phyloP scores from a whole-genome alignment of 2,888 invertebrate genomes.

The Oxycera nigricornis region DNA sequence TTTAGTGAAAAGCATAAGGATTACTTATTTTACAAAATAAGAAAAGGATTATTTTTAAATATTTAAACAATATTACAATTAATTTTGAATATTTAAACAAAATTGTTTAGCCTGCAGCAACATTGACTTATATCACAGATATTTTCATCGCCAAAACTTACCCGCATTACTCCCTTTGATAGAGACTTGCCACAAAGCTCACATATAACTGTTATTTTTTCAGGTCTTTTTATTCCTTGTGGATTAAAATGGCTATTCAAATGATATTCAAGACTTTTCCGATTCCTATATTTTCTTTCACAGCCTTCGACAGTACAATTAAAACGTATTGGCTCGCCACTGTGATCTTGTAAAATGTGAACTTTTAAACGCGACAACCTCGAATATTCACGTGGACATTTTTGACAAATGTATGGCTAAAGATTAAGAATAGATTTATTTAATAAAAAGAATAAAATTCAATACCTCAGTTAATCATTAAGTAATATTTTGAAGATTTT shows the following conservation, averaged over 20 bases:
- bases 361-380: neutral
- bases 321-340: neutral
- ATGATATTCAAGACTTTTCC: neutral
- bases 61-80: too few species aligned
- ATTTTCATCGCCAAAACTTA: too few species aligned
- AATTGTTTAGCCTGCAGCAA: too few species aligned
- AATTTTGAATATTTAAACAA: too few species aligned
- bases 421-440: too few species aligned
- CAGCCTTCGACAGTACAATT: neutral
- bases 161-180: neutral
- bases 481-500: too few species aligned
- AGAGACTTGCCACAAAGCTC: neutral
- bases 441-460: too few species aligned
- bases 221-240: neutral
- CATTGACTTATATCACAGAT: too few species aligned
- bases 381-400: neutral
- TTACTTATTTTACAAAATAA: too few species aligned
- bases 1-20: too few species aligned
- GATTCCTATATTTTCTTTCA: neutral
- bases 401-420: slow-evolving; percentile 21
- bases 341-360: neutral
- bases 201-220: neutral
- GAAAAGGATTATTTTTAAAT: too few species aligned
- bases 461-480: too few species aligned
- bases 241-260: neutral